A percentile compares a stretch with the other conserved stretches of the same genome.
Evolutionary conservation across 2,113 vertebrate genomes (phyloP).

Genomic region (Litocranius walleri): DNA sequence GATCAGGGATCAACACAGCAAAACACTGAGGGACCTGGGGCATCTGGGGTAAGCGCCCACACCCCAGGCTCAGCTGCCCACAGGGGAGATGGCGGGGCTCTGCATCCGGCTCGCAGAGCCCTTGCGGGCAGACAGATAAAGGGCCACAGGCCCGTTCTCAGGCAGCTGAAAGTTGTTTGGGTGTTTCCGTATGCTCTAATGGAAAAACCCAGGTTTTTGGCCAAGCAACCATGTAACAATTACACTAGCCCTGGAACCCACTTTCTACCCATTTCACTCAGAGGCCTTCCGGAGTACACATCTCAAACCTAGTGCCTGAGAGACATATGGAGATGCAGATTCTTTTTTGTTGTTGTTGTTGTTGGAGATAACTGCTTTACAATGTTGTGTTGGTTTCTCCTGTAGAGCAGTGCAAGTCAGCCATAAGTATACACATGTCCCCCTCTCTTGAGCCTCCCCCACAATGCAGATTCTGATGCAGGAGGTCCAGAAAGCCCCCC

Average conservation of each 20-base stretch:
- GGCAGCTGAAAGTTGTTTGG: neutral
- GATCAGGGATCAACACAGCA: neutral
- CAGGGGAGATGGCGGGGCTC: accelerated
- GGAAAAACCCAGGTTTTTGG: neutral
- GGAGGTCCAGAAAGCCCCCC: neutral
- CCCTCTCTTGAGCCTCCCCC: neutral
- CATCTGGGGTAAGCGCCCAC: accelerated
- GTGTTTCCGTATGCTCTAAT: neutral
- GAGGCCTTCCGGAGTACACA: neutral
- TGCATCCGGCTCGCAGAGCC: neutral
- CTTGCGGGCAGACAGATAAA: neutral
- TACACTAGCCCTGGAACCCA: neutral
- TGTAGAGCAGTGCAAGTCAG: neutral
- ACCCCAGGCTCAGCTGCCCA: neutral
- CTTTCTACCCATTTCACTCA: neutral
- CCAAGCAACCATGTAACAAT: neutral
- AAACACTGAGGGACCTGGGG: neutral
- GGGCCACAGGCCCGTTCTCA: neutral
- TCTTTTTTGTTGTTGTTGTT: no score
- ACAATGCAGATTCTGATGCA: neutral
- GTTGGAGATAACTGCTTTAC: neutral
- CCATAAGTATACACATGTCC: neutral
- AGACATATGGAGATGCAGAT: neutral
- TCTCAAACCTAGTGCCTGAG: neutral
- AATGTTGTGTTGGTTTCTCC: neutral